phyloP scores from a whole-genome alignment of 2,113 vertebrate species.

The Poecile atricapillus region DNA sequence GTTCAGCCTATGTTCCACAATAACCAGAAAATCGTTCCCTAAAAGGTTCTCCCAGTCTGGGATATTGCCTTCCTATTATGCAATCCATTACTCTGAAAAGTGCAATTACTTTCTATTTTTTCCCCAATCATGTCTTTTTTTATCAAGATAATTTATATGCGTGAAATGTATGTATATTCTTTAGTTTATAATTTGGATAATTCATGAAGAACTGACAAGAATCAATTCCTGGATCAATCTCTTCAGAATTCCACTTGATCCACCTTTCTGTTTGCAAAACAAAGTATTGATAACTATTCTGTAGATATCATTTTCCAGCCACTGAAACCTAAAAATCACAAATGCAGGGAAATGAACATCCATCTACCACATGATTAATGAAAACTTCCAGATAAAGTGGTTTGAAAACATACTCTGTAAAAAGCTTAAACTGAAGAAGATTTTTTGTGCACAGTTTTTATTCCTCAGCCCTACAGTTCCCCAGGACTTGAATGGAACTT shows the following conservation, averaged over 20 bases:
- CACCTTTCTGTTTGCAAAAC: not conserved
- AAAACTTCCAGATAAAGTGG: not conserved
- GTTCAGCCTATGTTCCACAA: not conserved
- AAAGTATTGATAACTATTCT: not conserved
- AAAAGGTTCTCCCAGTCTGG: not conserved
- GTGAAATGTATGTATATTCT: not conserved
- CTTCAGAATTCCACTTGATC: not conserved
- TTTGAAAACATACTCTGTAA: not conserved
- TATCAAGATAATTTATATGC: not conserved
- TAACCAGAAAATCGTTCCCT: not conserved
- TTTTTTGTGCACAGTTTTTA: not conserved
- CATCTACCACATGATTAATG: not conserved
- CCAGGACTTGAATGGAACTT: not conserved
- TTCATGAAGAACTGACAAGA: not conserved
- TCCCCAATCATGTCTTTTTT: fast-evolving
- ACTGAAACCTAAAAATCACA: not conserved
- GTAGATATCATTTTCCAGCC: not conserved
- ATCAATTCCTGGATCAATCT: not conserved
- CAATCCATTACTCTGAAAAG: not conserved
- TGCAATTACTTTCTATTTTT: not conserved
- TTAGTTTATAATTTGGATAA: not conserved
- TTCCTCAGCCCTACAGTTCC: not conserved
- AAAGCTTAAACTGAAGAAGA: not conserved
- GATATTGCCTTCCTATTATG: not conserved
- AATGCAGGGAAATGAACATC: not conserved